Evolutionary conservation across 2,113 vertebrate genomes (phyloP).

Genomic region (Vidua chalybeata): DNA sequence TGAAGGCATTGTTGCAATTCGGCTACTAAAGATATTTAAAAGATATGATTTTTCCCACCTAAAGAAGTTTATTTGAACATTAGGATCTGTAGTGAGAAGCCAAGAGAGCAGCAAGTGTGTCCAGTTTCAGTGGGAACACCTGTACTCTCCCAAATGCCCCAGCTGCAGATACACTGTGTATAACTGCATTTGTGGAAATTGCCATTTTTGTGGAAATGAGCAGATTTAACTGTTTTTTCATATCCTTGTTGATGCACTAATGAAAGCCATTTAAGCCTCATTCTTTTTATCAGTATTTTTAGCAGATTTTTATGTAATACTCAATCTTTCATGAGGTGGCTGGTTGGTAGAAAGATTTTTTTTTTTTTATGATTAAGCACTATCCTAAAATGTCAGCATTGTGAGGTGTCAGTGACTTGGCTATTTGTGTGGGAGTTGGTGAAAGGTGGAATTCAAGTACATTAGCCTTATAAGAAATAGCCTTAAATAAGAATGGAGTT

Average conservation of each 20-base stretch:
- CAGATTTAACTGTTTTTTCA: background rate
- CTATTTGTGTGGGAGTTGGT: constrained; percentile 27
- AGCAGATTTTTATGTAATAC: constrained; percentile 19
- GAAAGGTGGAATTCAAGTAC: constrained; percentile 43
- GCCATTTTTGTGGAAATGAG: background rate
- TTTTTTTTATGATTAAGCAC: background rate
- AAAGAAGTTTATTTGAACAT: background rate
- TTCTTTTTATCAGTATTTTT: constrained; percentile 58
- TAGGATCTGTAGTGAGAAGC: background rate
- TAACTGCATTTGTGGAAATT: background rate
- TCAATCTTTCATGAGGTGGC: constrained; percentile 16
- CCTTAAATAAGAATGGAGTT: constrained; percentile 67
- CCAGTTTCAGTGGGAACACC: background rate
- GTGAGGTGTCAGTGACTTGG: constrained; percentile 21
- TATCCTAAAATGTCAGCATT: constrained; percentile 2
- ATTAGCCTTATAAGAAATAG: constrained; percentile 70
- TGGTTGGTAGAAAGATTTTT: background rate
- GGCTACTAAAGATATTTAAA: background rate
- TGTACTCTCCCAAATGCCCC: background rate
- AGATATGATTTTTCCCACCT: background rate
- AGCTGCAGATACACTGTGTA: background rate
- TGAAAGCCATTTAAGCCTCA: constrained; percentile 58
- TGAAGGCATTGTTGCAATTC: background rate
- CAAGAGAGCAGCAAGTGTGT: background rate
- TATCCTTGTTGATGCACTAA: constrained; percentile 54